phyloP scores from a whole-genome alignment of 1,140 invertebrate genomes.

The Cydia splendana region DNA sequence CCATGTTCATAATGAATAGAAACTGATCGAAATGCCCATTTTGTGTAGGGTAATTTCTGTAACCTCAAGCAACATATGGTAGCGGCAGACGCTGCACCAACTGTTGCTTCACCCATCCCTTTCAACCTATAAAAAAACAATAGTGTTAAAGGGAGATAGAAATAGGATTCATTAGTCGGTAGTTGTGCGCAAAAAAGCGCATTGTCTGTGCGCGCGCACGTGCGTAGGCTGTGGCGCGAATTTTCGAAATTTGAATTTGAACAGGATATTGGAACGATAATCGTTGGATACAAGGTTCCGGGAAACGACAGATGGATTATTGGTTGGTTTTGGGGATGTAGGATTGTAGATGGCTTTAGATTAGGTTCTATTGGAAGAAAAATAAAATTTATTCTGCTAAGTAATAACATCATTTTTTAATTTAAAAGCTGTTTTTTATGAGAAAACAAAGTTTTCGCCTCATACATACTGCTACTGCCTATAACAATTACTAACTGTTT shows the following conservation, averaged over 20 bases:
- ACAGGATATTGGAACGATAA: constrained; percentile 72
- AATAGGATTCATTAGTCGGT: constrained; percentile 67
- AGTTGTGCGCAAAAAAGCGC: constrained; percentile 71
- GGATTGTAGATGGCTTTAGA: neutral
- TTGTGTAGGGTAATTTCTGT: constrained; percentile 65
- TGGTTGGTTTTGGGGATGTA: constrained; percentile 23
- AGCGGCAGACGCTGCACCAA: constrained; percentile 70
- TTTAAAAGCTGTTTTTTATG: too few relatives aligned
- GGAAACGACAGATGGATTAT: constrained; percentile 66
- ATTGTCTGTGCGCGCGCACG: constrained; percentile 67
- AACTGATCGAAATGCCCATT: constrained; percentile 55
- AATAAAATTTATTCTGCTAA: neutral
- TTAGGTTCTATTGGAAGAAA: neutral
- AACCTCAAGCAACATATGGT: constrained; percentile 76
- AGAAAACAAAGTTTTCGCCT: too few relatives aligned
- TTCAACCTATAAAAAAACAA: constrained; percentile 37
- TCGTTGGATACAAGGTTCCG: constrained; percentile 49
- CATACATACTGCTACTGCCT: too few relatives aligned
- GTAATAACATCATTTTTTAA: neutral
- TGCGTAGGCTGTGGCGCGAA: constrained; percentile 72
- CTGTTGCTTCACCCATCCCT: constrained; percentile 60
- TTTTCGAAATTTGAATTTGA: constrained; percentile 63
- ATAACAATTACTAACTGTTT: too few relatives aligned
- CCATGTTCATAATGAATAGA: constrained; percentile 64
- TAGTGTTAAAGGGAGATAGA: constrained; percentile 49